Base-by-base conservation (phyloP, 1,140 invertebrate species). In the Trichonephila inaurata region DNA sequence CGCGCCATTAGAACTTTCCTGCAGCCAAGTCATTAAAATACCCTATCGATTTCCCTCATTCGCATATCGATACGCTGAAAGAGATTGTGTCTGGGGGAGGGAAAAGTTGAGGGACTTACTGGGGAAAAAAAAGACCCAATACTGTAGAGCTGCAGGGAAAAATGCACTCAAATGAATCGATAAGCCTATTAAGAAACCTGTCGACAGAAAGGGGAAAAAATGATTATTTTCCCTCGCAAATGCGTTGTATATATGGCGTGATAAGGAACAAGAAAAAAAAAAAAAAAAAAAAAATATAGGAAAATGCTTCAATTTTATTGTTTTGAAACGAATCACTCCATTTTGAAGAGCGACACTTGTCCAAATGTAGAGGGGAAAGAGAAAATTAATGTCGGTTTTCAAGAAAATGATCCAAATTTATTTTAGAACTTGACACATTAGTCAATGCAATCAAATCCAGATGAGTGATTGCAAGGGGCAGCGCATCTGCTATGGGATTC, bases 21-120 rank as follows among this genome's bases (percentile, higher is more conserved):
- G 8, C 60, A n/a, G n/a, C 24, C 61, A 40, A 24, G 85, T 64
- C 85, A 87, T 87, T 87, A 87, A 87, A 87, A 87, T 62, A 60
- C 18, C 33, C 12, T 60, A 85, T 85, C 83, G 83, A 85, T 85
- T 85, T 51, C 24, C 14, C n/a, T 85, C 58, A 61, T 24, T 24
- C 58, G 51, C 51, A 16, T 61, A 85, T 85, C 83, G 83, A 85
- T 85, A 85, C 21, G 21, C 28, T 60, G 83, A 85, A 60, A 51
- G 44, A 85, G 58, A 85, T 85, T 85, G 58, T 85, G 58, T 85
- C 83, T 85, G 7, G 21, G 58, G 24, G 58, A 24, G 58, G 51
- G 58, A 85, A 85, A 85, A 28, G 14, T 60, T 85, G 44, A 24
- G n/a, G 44, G n/a, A 77, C 28, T 77, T 77, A 77, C 72, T 18